Evolutionary conservation across 2,888 invertebrate species (phyloP).

Genomic region (Leptinotarsa juncta): DNA sequence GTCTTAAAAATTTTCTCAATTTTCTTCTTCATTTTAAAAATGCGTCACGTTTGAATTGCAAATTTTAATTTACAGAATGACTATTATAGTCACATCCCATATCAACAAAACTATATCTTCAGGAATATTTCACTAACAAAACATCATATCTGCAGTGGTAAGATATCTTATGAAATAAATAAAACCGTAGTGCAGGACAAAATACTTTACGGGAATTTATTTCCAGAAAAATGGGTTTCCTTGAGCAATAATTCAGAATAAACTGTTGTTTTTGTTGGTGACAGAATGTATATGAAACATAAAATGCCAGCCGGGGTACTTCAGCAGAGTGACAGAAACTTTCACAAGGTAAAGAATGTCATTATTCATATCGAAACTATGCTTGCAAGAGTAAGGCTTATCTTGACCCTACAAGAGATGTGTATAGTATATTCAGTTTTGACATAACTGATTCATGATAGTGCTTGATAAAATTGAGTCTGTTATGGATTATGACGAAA

Average conservation of each 20-base stretch:
- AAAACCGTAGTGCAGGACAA: constrained; percentile 34
- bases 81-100: neutral
- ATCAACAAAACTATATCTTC: constrained; percentile 16
- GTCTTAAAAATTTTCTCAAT: too few species aligned
- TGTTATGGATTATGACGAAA: too few species aligned
- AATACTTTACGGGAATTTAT: constrained; percentile 31
- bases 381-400: neutral
- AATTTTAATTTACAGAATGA: neutral
- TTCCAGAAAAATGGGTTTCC: constrained; percentile 30
- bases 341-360: constrained; percentile 2
- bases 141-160: constrained; percentile 21
- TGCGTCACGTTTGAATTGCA: too few species aligned
- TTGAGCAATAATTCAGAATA: constrained; percentile 34
- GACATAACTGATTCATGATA: too few species aligned
- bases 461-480: too few species aligned
- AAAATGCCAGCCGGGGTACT: constrained; percentile 31
- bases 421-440: too few species aligned
- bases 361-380: neutral
- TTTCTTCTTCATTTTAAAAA: too few species aligned
- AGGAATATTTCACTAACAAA: constrained; percentile 8
- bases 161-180: constrained; percentile 33
- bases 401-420: too few species aligned
- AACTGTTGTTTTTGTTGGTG: constrained; percentile 36
- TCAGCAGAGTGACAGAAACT: constrained; percentile 14
- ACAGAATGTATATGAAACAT: constrained; percentile 36